Base-by-base conservation (phyloP, 2,797 vertebrate genomes). In the Rhinogobio ventralis region DNA sequence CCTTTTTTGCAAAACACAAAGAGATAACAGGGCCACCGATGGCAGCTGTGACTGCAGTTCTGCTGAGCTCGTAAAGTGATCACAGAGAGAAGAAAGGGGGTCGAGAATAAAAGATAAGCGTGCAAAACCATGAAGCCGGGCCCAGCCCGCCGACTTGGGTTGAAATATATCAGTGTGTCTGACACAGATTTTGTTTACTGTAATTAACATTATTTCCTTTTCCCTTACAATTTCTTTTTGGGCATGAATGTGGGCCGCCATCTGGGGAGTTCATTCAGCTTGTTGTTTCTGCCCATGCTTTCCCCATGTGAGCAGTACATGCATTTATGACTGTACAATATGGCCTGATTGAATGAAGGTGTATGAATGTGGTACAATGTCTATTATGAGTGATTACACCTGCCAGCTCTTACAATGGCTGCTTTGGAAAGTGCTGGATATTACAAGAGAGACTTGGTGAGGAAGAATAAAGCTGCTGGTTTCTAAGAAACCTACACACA, bases 151-250 rank as follows among this genome's bases (percentile, higher is more conserved):
- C 64, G 81, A 90, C 83, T 78, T n/a, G 62, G n/a, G 71, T 49
- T 80, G 79, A 87, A 84, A 84, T 84, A 84, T 72, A 83, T 79
- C 80, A 74, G 73, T 82, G 82, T 81, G 25, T 75, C 82, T 82
- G 82, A 88, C 82, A 79, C 79, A 88, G 82, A 88, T 88, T 88
- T 88, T 86, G 86, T 88, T 88, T 85, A 75, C 62, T 23, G 83
- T 86, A 89, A 90, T 90, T 90, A 89, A 89, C 81, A 88, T 87
- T 86, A 89, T 89, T 90, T 89, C 81, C 83, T 88, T 75, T 87
- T 77, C 72, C 69, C 72, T 81, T 74, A 83, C 69, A 90, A 86
- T 82, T 87, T 67, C 60, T 84, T 86, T 85, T 84, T 55, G 64
- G 82, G 77, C 81, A 81, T 81, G 85, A 86, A 85, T 83, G 76